Conservation (phyloP, 2,888 invertebrate genomes). For the Melieria omissa region DNA sequence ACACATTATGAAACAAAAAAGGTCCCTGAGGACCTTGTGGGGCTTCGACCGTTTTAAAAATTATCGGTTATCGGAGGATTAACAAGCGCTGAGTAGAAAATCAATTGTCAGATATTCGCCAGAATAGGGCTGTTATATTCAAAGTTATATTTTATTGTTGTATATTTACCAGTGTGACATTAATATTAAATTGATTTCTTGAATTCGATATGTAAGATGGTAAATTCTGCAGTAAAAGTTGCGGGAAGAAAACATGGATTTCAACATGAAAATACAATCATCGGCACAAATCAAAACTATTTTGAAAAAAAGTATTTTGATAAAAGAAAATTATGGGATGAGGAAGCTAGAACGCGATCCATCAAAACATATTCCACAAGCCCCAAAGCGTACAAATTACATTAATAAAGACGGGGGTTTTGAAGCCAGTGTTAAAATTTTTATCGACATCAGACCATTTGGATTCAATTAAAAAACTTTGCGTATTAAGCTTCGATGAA, state of each 20-base stretch:
- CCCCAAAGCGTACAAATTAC: slow-evolving; percentile 26
- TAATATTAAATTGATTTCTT: not conserved
- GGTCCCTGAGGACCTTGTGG: no score
- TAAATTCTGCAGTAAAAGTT: not conserved
- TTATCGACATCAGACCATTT: slow-evolving; percentile 30
- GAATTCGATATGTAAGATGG: not conserved
- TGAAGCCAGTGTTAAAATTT: slow-evolving; percentile 36
- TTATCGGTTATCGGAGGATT: no score
- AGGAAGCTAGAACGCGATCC: slow-evolving; percentile 25
- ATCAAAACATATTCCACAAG: slow-evolving; percentile 37
- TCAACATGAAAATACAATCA: no score
- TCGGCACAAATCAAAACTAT: no score
- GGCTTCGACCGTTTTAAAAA: no score
- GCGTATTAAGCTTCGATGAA: slow-evolving; percentile 30
- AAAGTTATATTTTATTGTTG: not conserved
- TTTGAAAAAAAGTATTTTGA: no score
- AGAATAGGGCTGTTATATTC: no score
- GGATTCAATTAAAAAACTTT: slow-evolving; percentile 28
- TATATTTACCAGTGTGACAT: not conserved
- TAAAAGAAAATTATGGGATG: slow-evolving; percentile 23
- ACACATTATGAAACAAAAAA: no score
- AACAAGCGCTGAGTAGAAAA: no score
- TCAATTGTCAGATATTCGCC: no score
- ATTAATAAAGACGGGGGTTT: slow-evolving; percentile 15
- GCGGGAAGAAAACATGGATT: no score